phyloP scores from a whole-genome alignment of 2,888 invertebrate species.

The Adineta ricciae region DNA sequence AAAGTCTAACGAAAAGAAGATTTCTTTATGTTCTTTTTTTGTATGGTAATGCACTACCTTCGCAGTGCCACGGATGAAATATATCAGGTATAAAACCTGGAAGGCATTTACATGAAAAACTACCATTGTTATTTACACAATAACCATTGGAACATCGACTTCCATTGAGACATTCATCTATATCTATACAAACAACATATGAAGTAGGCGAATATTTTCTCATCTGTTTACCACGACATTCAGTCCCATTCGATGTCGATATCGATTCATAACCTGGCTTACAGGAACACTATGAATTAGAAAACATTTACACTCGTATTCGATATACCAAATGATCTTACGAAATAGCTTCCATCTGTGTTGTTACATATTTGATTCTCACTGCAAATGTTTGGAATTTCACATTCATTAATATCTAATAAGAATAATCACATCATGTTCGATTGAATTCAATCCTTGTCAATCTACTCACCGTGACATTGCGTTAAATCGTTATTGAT shows the following conservation, averaged over 20 bases:
- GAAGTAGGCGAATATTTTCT: background rate
- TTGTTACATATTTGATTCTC: background rate
- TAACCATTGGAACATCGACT: background rate
- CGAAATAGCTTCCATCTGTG: background rate
- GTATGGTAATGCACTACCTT: background rate
- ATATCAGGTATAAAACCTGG: background rate
- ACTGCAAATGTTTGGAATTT: background rate
- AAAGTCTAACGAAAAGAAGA: background rate
- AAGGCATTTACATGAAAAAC: background rate
- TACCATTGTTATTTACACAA: background rate
- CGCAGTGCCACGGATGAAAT: background rate
- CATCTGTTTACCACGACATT: background rate
- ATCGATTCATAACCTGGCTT: background rate
- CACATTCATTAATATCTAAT: constrained; percentile 10
- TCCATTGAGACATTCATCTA: background rate
- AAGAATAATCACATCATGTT: background rate
- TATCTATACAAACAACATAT: background rate
- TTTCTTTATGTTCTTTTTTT: no score
- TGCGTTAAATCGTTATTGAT: background rate
- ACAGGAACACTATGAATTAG: background rate
- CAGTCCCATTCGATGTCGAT: background rate
- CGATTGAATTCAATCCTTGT: background rate
- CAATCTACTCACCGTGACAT: background rate
- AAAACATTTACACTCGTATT: background rate
- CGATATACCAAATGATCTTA: background rate